Base-by-base conservation (phyloP, 23 tunicate species). In the Pegea sp. region DNA sequence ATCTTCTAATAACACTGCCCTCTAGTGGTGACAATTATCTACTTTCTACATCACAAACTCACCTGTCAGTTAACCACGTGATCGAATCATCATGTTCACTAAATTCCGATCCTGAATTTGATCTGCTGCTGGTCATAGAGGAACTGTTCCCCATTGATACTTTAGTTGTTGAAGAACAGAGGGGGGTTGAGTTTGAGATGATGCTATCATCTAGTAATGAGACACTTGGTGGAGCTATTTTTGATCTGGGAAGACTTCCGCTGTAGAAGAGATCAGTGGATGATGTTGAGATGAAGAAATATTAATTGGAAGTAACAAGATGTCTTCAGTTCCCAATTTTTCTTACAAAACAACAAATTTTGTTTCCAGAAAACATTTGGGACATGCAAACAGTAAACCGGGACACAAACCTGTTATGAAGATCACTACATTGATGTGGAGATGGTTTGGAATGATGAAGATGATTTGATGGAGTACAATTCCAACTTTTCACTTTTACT, bases 131-230 rank as follows among this genome's bases (percentile, higher is more conserved):
- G 5, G 74, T 74, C 24, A 71, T 53, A 0, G 93, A 80, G 3
- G 75, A 68, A 66, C 49, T 71, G 64, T 66, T 71, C 43, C 64
- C 65, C 6, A 48, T 38, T 26, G 77, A 27, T 3, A 53, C 24
- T 18, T 42, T 44, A 33, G 61, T 57, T 6, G 60, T 30, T 22
- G 69, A 52, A 1, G 57, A 57, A 1, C 31, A 52, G 32, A 57
- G 69, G 52, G 79, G 57, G n/a, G 80, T 30, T 7, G 67, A 52
- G 18, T 64, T 60, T 20, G 80, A 63, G 26, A 80, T 80, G 53
- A 80, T 71, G 66, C 93, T 80, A 70, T 80, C 93, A 62, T 80
- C 93, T 1, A 80, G 80, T 16, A 80, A 51, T 24, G 93, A 80
- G 5, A 34, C 18, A 31, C 54, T 49, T 20, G 73, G 22, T 13